A percentile compares a stretch with the other conserved stretches of the same genome.
Conservation (phyloP, 2,113 vertebrate genomes). For the Telmatochromis bifrenatus region DNA sequence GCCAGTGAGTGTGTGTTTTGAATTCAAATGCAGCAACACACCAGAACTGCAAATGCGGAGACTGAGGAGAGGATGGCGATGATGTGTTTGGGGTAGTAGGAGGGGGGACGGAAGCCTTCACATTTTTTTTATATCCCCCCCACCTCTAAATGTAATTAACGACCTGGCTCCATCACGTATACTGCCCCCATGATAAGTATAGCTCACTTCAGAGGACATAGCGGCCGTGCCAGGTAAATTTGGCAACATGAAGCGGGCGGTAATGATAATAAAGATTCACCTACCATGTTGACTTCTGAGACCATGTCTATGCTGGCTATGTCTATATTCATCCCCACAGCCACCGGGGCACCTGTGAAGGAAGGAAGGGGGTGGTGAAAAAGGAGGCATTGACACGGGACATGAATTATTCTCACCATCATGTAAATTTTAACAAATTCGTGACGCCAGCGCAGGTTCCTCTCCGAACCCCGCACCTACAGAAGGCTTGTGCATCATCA, state of each 20-base stretch:
- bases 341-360: constrained; percentile 89
- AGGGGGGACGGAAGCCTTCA: not conserved
- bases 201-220: not conserved
- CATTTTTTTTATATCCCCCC: not conserved
- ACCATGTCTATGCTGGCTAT: constrained; percentile 99
- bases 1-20: constrained; percentile 74
- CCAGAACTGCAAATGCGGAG: constrained; percentile 64
- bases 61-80: constrained; percentile 50
- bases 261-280: constrained; percentile 56
- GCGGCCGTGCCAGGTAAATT: constrained; percentile 2
- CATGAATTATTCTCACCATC: constrained; percentile 17
- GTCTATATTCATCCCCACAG: constrained; percentile 98
- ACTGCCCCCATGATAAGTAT: not conserved
- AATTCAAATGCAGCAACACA: constrained; percentile 75
- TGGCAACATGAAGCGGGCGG: not conserved
- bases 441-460: constrained; percentile 45
- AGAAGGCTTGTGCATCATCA: constrained; percentile 37
- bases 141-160: not conserved
- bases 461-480: constrained; percentile 39
- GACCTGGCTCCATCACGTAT: not conserved
- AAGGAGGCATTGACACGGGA: constrained; percentile 23
- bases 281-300: constrained; percentile 99
- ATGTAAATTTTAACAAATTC: constrained; percentile 66
- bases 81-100: constrained; percentile 38
- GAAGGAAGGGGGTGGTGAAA: constrained; percentile 21